These are phyloP conservation scores for Drosophila sordidapex DNA, from an alignment of 2,888 invertebrate genomes.

Conservation along the genomic window DNA sequence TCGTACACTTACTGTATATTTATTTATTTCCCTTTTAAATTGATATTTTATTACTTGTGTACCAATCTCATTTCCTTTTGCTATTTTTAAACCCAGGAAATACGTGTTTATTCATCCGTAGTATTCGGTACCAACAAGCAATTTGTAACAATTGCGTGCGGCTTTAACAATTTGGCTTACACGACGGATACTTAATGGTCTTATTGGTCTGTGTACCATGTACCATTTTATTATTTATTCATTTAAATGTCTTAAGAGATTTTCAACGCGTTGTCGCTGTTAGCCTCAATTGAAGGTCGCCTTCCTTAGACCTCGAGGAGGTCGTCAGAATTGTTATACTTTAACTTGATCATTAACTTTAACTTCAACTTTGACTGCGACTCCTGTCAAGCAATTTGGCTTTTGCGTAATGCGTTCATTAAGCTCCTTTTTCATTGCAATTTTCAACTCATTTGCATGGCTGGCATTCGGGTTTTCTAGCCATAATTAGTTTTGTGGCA, in stretches of 20 bases:
- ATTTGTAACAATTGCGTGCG: slow-evolving; percentile 17
- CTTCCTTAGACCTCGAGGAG: background rate
- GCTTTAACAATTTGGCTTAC: slow-evolving; percentile 2
- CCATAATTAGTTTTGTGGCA: slow-evolving; percentile 45
- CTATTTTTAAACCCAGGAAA: background rate
- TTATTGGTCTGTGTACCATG: background rate
- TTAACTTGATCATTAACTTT: background rate
- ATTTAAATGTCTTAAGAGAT: slow-evolving; percentile 55
- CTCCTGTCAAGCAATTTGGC: slow-evolving; percentile 17
- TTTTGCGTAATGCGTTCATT: slow-evolving; percentile 49
- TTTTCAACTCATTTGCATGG: slow-evolving; percentile 60
- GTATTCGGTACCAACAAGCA: slow-evolving; percentile 3
- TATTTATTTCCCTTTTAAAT: slow-evolving; percentile 6
- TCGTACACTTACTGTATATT: background rate
- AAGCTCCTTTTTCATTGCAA: slow-evolving; percentile 18
- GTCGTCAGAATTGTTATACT: background rate
- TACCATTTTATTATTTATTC: slow-evolving; percentile 29
- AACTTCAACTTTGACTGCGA: background rate
- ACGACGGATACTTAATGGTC: slow-evolving; percentile 24
- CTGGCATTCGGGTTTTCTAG: slow-evolving; percentile 6
- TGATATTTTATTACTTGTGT: slow-evolving; percentile 2
- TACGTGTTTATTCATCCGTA: background rate
- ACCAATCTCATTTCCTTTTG: background rate
- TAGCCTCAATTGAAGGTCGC: slow-evolving; percentile 22
- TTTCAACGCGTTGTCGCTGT: slow-evolving; percentile 18